phyloP scores from a whole-genome alignment of 2,888 invertebrate genomes.

The Sclerodermus sp. region DNA sequence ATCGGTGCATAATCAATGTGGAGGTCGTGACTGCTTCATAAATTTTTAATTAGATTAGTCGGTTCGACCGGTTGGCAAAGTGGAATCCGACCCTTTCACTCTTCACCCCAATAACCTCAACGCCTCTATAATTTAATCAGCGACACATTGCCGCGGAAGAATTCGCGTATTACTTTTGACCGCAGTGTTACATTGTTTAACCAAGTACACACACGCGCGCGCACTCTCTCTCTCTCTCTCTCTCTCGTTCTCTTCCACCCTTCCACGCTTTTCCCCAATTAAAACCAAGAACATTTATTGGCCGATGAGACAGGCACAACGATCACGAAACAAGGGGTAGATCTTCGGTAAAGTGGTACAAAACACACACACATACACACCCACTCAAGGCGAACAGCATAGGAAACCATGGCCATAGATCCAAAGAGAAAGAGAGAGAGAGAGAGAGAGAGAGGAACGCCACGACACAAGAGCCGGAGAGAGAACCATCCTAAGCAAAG shows the following conservation, averaged over 20 bases:
- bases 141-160: constrained; percentile 14
- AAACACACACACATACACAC: too few relatives aligned
- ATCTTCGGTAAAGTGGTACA: too few relatives aligned
- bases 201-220: too few relatives aligned
- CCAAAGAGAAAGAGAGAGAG: too few relatives aligned
- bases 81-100: constrained; percentile 20
- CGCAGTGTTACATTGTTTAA: constrained; percentile 6
- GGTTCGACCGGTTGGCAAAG: constrained; percentile 7
- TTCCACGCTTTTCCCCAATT: not conserved
- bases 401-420: too few relatives aligned
- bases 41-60: constrained; percentile 23
- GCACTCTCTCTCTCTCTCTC: too few relatives aligned
- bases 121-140: constrained; percentile 27
- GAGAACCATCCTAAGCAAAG: too few relatives aligned
- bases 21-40: constrained; percentile 10
- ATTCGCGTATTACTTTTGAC: constrained; percentile 6
- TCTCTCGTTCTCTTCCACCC: not conserved
- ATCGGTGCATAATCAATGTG: constrained; percentile 18
- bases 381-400: too few relatives aligned
- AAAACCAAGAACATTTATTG: too few relatives aligned
- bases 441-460: not conserved
- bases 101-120: constrained; percentile 22
- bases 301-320: too few relatives aligned
- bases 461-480: too few relatives aligned
- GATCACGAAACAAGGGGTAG: too few relatives aligned